Conservation (phyloP, 2,797 vertebrate species). For the Pseudomugil gertrudae region DNA sequence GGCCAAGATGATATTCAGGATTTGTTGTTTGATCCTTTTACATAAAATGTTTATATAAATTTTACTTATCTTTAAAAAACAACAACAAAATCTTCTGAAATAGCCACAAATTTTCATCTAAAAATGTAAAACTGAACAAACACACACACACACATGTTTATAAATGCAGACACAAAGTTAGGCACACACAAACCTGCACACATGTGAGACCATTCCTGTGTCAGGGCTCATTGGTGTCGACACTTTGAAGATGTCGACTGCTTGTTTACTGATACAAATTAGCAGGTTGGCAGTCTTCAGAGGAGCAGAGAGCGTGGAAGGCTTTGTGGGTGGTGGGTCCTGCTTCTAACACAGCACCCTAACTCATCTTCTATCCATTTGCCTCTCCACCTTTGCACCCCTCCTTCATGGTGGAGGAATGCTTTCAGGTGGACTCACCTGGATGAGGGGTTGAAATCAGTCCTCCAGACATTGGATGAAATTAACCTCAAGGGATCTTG, state of each 20-base stretch:
- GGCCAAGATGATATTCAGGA: constrained; percentile 4
- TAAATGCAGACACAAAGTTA: constrained; percentile 25
- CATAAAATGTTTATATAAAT: neutral
- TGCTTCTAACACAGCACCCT: constrained; percentile 19
- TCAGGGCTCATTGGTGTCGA: constrained; percentile 70
- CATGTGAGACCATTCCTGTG: constrained; percentile 59
- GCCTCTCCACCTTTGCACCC: neutral
- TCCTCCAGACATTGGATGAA: constrained; percentile 16
- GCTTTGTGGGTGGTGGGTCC: constrained; percentile 65
- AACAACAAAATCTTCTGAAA: neutral
- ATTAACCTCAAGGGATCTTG: neutral
- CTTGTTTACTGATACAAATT: constrained; percentile 87
- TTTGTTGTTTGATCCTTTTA: constrained; percentile 12
- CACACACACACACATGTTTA: constrained; percentile 9
- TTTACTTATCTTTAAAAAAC: neutral
- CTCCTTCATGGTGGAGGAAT: constrained; percentile 48
- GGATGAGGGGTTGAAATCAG: constrained; percentile 21
- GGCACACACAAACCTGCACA: constrained; percentile 37
- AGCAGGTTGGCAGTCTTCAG: constrained; percentile 70
- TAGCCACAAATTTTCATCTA: neutral
- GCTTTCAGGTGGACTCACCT: constrained; percentile 65
- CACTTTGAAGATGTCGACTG: constrained; percentile 76
- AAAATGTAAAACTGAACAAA: constrained; percentile 6
- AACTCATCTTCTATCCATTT: constrained; percentile 31
- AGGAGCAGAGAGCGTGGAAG: constrained; percentile 73